Evolutionary conservation across 37 sponge, comb jelly and placozoan genomes (phyloP), one percentile per base, ranked within the genome.

Genomic region (Haliclona indistincta): DNA sequence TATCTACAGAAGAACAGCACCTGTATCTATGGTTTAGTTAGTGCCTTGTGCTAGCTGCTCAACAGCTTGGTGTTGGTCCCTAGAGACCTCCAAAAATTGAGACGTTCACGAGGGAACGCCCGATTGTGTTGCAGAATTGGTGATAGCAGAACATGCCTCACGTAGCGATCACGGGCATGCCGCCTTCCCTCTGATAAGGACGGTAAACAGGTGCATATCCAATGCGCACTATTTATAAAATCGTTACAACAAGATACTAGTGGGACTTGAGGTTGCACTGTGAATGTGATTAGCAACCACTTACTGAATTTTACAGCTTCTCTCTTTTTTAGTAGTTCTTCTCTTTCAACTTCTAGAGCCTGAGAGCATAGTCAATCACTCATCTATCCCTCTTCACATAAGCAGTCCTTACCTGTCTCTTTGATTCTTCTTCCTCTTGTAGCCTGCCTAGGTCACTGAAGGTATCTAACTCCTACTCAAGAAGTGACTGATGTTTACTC

Each of bases 151-250:
- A 70, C 84, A 83, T 28, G 13, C 47, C 84, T 83, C 84, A 83
- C 84, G 73, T 0, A 56, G 8, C 10, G 84, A 83, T 83, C 84
- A 52, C 38, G 68, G 84, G 47, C 30, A 44, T 75, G 84, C 60
- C 54, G 62, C 62, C 84, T 70, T 30, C 70, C 84, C 84, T 83
- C 84, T 32, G 68, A 83, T 83, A 83, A 83, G 84, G 84, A 83
- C 84, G 71, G 2, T 83, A 41, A 36, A 23, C 13, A 13, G 13
- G n/a, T 58, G n/a, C 28, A 25, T n/a, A n/a, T n/a, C n/a, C n/a
- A n/a, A n/a, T n/a, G n/a, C n/a, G n/a, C n/a, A n/a, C n/a, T n/a
- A n/a, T n/a, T n/a, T n/a, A 58, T 49, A 36, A 22, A 13, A 37
- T 55, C 60, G 56, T 58, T 73, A 13, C 56, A 6, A 22, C 28